Base-by-base conservation (phyloP, 2,113 vertebrate genomes). In the Callopanchax toddi region DNA sequence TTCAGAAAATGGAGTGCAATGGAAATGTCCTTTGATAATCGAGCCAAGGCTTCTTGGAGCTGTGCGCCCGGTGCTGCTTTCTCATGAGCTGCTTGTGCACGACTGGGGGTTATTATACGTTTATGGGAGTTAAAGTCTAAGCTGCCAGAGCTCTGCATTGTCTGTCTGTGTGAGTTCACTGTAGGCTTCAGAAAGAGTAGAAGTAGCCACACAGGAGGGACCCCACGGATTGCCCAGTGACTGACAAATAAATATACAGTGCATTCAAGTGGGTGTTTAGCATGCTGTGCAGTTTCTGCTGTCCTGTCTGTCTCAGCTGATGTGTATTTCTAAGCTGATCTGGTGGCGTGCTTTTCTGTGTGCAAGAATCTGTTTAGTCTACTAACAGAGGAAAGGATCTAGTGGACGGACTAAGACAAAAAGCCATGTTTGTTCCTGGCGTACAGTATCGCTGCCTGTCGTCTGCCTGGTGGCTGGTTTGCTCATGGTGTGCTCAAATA, bases 301-400 rank as follows among this genome's bases (percentile, higher is more conserved):
- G 7, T 13, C 9, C 54, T 60, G 54, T 39, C 16, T 17, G 1
- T n/a, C 15, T 42, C 15, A 15, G 11, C 37, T 15, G 6, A 15
- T 42, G 39, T 42, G 6, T 32, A 32, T 32, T 32, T 4, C 8
- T 8, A 32, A 5, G 29, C n/a, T n/a, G n/a, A n/a, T 32, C 8
- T 32, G 29, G 29, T 32, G 29, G 29, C 8, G 29, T 32, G 29
- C 8, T 32, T 32, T 32, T 32, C 29, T 32, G 29, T 32, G 29
- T 5, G 8, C n/a, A 6, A 49, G 54, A 39, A 32, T 87, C 79
- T 86, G 82, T 86, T 89, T 87, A 86, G 82, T 89, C 87, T 90
- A 78, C 74, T 67, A 34, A 50, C 48, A 54, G 71, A 76, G 73
- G 70, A 75, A 78, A 79, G 67, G n/a, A n/a, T n/a, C n/a, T n/a